Evolutionary conservation across 1,140 invertebrate species (phyloP).

Genomic region (Brachionus plicatilis): DNA sequence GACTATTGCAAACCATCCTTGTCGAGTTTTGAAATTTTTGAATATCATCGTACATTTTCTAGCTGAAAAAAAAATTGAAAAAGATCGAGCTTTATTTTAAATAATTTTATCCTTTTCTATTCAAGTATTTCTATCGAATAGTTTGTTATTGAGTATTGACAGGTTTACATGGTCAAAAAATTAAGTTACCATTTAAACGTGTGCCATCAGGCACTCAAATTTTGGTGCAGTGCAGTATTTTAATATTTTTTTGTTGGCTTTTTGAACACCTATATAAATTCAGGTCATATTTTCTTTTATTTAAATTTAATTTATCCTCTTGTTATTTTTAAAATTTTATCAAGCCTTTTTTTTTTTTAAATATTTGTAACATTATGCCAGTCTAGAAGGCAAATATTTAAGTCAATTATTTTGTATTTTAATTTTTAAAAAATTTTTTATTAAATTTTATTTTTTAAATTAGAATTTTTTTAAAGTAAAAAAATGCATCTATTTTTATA

Average conservation of each 20-base stretch:
- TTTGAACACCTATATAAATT: background rate
- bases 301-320: background rate
- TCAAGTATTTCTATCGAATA: background rate
- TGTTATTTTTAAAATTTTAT: background rate
- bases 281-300: background rate
- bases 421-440: background rate
- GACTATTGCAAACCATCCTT: constrained; percentile 29
- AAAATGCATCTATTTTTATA: no score
- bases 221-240: background rate
- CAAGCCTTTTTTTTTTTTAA: background rate
- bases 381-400: background rate
- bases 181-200: background rate
- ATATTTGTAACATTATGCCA: background rate
- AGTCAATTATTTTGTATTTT: background rate
- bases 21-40: constrained; percentile 30
- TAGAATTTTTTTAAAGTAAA: no score
- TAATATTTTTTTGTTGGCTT: background rate
- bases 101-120: background rate
- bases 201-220: background rate
- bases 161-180: background rate
- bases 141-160: background rate
- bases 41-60: constrained; percentile 22
- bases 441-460: no score
- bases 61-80: background rate
- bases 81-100: constrained; percentile 9